phyloP scores from a whole-genome alignment of 2,888 invertebrate genomes.

The Lasioglossum zephyrum region DNA sequence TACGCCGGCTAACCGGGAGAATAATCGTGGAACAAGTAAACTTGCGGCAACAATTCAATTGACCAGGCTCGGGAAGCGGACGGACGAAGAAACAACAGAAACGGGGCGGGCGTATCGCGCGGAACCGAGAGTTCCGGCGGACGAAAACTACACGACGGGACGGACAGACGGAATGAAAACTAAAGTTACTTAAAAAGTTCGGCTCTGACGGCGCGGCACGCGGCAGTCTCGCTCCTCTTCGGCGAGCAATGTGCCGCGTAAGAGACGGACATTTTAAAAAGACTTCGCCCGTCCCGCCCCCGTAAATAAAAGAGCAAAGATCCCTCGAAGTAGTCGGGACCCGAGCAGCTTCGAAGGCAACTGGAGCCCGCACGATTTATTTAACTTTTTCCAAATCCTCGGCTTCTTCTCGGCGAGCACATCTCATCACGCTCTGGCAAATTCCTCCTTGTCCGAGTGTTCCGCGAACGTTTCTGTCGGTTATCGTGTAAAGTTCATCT shows the following conservation, averaged over 20 bases:
- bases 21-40: not conserved
- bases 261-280: constrained; percentile 55
- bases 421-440: constrained; percentile 74
- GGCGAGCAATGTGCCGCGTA: constrained; percentile 39
- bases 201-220: not conserved
- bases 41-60: constrained; percentile 32
- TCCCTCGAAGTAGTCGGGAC: constrained; percentile 63
- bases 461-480: constrained; percentile 52
- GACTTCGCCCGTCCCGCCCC: constrained; percentile 32
- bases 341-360: constrained; percentile 50
- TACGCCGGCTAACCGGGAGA: not conserved
- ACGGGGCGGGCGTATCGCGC: not conserved
- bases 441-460: constrained; percentile 56
- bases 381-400: constrained; percentile 73
- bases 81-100: constrained; percentile 22
- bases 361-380: constrained; percentile 75
- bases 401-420: constrained; percentile 54
- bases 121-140: not conserved
- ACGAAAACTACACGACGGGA: not conserved
- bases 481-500: constrained; percentile 71
- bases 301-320: constrained; percentile 75
- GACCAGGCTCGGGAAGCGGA: not conserved
- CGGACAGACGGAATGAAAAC: constrained; percentile 21
- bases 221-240: constrained; percentile 6
- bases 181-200: constrained; percentile 47